Base-by-base conservation (phyloP, 2,888 invertebrate species). In the Helicoverpa assulta region DNA sequence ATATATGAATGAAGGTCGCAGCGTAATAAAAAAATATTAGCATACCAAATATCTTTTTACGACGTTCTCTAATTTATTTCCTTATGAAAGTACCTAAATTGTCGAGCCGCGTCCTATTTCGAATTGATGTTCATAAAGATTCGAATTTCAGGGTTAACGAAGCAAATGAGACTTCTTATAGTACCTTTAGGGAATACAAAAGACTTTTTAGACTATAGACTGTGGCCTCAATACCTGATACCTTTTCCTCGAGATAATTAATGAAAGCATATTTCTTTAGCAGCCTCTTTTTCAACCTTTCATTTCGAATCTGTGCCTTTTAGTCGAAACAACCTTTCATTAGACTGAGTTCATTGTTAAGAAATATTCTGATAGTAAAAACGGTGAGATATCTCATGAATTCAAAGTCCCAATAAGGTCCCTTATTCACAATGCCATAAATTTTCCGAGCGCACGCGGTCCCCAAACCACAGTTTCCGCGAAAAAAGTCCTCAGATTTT, bases 121-220 rank as follows among this genome's bases (percentile, higher is more conserved):
- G 64, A 77, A 73, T 61, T 57, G 73, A 21, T 37, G 33, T 43
- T 33, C 51, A 68, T 67, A 76, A 78, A 78, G 52, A 16, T 43
- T 53, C 40, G 21, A 50, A 62, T 72, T 78, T 56, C 72, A 72
- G 26, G 62, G 26, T 57, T 56, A 72, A 47, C 43, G 67, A 67
- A 60, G 47, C 61, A 19, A 47, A 10, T 16, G 54, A 43, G 43
- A 47, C 74, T 74, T 58, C 51, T 54, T 69, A 47, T 55, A 16
- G 16, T 55, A 43, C 37, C 3, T 74, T 61, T 12, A 57, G 10
- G 14, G 16, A 54, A 54, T 71, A 57, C 47, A 40, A 33, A 70
- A 53, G 16, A 18, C 21, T 67, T 67, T 47, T 66, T 18, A 57
- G 33, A 50, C 16, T 50, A 43, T 26, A 71, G 57, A 21, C 47